Evolutionary conservation across 2,797 vertebrate genomes (phyloP).

Genomic region (Agapornis canus): DNA sequence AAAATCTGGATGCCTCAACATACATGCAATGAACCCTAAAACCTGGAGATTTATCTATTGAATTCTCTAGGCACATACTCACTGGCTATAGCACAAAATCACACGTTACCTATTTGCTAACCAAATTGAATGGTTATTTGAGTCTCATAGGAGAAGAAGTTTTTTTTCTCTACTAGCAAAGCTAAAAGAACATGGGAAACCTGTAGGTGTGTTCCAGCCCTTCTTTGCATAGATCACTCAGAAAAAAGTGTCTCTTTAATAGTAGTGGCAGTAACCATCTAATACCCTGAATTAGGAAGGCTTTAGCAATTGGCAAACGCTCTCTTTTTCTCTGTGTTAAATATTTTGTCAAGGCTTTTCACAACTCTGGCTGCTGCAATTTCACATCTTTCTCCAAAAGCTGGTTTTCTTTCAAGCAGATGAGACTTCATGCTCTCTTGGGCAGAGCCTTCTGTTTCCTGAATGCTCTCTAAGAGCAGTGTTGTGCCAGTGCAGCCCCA

Average conservation of each 20-base stretch:
- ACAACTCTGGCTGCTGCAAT: background rate
- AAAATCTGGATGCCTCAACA: background rate
- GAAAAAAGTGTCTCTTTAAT: constrained; percentile 11
- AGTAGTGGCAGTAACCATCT: constrained; percentile 18
- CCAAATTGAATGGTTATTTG: constrained; percentile 38
- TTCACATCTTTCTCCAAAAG: background rate
- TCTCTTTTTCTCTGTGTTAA: background rate
- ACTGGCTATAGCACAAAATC: background rate
- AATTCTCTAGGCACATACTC: background rate
- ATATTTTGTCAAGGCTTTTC: constrained; percentile 59
- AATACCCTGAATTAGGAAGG: constrained; percentile 20
- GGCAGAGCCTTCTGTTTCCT: background rate
- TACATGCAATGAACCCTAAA: background rate
- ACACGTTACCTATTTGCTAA: constrained; percentile 20
- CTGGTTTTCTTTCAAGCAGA: background rate
- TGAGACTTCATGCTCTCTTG: background rate
- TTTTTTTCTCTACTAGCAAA: background rate
- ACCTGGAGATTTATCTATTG: background rate
- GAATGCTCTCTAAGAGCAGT: rapidly evolving
- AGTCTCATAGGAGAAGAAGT: background rate
- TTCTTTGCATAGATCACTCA: background rate
- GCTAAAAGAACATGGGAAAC: background rate
- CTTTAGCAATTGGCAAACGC: background rate
- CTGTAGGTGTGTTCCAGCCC: constrained; percentile 31
- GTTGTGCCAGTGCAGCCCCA: rapidly evolving